Evolutionary conservation across 2,797 vertebrate species (phyloP).

Genomic region (Pyrocephalus nanus): DNA sequence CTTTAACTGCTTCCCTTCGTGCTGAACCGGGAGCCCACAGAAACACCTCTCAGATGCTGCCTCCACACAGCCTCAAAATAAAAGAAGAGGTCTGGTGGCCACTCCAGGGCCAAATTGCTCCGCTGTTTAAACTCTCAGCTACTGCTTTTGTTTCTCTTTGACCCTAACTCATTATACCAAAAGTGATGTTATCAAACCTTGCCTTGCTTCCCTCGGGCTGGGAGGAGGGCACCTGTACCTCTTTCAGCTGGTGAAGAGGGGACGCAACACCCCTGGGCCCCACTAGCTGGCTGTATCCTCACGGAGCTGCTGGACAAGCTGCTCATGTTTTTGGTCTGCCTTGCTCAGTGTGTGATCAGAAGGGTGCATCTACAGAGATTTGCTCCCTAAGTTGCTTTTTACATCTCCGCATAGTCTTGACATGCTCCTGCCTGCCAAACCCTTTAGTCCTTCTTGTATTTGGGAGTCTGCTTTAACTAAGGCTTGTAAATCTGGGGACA

Average conservation of each 20-base stretch:
- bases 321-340: background rate
- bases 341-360: rapidly evolving
- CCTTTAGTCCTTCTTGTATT: background rate
- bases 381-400: background rate
- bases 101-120: background rate
- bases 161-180: background rate
- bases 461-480: background rate
- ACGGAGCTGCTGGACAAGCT: rapidly evolving
- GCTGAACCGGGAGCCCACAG: background rate
- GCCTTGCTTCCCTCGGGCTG: no score
- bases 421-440: background rate
- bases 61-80: background rate
- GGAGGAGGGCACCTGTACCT: background rate
- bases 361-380: background rate
- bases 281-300: rapidly evolving
- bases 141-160: background rate
- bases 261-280: rapidly evolving
- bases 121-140: background rate
- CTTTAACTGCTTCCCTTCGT: background rate
- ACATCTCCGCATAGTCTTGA: rapidly evolving
- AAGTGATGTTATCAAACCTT: background rate
- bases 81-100: background rate
- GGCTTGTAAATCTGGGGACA: background rate
- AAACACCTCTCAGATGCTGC: background rate
- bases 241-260: background rate